Base-by-base conservation (phyloP, 2,113 vertebrate genomes). In the Dolichallabes microphthalmus region DNA sequence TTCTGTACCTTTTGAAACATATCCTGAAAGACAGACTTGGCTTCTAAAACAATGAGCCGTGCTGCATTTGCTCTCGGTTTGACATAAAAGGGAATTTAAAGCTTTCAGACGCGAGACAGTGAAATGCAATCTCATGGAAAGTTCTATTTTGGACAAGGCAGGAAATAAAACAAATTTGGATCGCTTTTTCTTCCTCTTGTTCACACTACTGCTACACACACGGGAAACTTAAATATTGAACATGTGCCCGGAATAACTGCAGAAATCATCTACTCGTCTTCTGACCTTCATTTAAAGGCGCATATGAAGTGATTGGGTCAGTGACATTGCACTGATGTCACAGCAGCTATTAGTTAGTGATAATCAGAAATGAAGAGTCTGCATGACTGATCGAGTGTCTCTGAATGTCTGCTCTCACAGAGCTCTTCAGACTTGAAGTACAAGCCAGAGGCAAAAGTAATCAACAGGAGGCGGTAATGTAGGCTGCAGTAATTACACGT, bases 51-150 rank as follows among this genome's bases (percentile, higher is more conserved):
- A 89, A 87, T 86, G 76, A 87, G 55, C 82, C n/a, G 22, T 22
- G 30, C 80, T 88, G n/a, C 64, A 68, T 66, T 89, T 87, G 74
- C 88, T 88, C 76, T 78, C 68, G 64, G 80, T 83, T 58, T 88
- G 88, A 90, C 86, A 89, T 86, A 22, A 88, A 89, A 90, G 81
- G 79, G 89, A 88, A 87, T 81, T 82, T 89, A 84, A 89, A 87
- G 83, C 88, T 80, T 53, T 86, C 83, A 84, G 82, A 82, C 85
- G 74, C 84, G 78, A 91, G 82, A 88, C 64, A 60, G 77, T 84
- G 87, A 82, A 90, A 84, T 75, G 77, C 86, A 68, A 58, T 76
- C 39, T 25, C 35, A 32, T 66, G 63, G 84, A 88, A 64, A 15
- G 20, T 73, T 83, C 73, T 50, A n/a, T 74, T 66, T 58, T 22